Conservation (phyloP, 2,797 vertebrate species). For the Luscinia megarhynchos region DNA sequence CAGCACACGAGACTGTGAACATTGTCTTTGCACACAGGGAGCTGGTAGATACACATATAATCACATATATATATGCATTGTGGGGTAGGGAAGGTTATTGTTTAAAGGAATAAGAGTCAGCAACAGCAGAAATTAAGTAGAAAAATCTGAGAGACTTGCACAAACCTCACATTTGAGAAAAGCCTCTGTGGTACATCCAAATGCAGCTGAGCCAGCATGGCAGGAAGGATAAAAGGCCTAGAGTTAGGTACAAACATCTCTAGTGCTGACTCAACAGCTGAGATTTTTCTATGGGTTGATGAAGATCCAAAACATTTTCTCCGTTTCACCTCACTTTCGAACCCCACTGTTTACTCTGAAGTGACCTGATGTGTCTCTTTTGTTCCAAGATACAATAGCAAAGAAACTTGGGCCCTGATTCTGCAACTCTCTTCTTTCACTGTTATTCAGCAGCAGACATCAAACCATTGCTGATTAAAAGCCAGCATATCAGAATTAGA, state of each 20-base stretch:
- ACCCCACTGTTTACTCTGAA: slow-evolving; percentile 23
- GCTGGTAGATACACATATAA: too few species aligned
- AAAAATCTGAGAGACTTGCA: background rate
- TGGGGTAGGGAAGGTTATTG: background rate
- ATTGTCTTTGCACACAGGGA: background rate
- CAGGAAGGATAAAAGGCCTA: background rate
- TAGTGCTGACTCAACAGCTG: slow-evolving; percentile 24
- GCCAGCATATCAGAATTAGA: background rate
- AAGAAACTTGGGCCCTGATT: slow-evolving; percentile 7
- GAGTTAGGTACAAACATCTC: background rate
- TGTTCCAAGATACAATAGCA: slow-evolving; percentile 17
- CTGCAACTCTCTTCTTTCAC: background rate
- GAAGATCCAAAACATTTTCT: slow-evolving; percentile 38
- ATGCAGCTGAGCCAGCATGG: background rate
- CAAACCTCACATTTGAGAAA: background rate
- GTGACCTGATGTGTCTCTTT: slow-evolving; percentile 29
- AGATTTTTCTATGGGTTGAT: slow-evolving; percentile 17
- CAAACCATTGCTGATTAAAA: background rate
- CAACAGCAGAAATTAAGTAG: background rate
- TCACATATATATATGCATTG: background rate
- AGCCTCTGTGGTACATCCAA: background rate
- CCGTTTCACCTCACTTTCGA: slow-evolving; percentile 32
- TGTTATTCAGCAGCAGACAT: background rate
- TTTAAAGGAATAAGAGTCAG: background rate
- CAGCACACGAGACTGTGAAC: background rate